Evolutionary conservation across 2,797 vertebrate species (phyloP).

Genomic region (Adrianichthys oophorus): DNA sequence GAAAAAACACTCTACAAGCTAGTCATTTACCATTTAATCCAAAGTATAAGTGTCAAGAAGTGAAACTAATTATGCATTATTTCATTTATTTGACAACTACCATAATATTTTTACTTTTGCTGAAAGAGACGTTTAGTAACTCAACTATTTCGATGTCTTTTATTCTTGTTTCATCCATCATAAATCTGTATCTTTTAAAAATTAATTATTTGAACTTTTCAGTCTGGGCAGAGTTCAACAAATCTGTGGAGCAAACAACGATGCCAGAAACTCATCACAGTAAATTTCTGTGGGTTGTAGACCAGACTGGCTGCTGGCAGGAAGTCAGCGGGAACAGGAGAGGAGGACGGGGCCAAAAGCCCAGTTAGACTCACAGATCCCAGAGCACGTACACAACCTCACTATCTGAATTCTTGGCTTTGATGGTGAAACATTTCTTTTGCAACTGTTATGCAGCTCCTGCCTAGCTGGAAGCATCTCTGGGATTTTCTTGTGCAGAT

Average conservation of each 20-base stretch:
- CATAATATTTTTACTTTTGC: no score
- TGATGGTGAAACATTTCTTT: constrained; percentile 12
- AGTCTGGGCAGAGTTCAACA: background rate
- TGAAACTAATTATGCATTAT: no score
- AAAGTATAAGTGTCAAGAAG: no score
- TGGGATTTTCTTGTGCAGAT: background rate
- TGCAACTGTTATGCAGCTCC: constrained; percentile 36
- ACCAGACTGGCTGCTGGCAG: constrained; percentile 23
- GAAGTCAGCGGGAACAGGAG: constrained; percentile 20
- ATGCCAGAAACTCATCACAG: constrained; percentile 31
- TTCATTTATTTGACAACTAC: no score
- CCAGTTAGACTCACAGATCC: constrained; percentile 8
- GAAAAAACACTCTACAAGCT: no score
- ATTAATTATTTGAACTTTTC: no score
- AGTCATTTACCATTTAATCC: no score
- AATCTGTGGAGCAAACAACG: constrained; percentile 4
- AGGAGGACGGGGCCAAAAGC: constrained; percentile 20
- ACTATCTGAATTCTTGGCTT: constrained; percentile 15
- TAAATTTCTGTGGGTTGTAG: constrained; percentile 31
- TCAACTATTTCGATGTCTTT: no score
- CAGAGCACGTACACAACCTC: constrained; percentile 9
- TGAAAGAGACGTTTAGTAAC: no score
- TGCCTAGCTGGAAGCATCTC: constrained; percentile 7
- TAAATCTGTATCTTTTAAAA: no score
- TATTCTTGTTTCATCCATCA: no score